Percentiles rank a stretch among this genome's conserved stretches.
Evolutionary conservation across 2,113 vertebrate species (phyloP).

Genomic region (Catharus minimus): DNA sequence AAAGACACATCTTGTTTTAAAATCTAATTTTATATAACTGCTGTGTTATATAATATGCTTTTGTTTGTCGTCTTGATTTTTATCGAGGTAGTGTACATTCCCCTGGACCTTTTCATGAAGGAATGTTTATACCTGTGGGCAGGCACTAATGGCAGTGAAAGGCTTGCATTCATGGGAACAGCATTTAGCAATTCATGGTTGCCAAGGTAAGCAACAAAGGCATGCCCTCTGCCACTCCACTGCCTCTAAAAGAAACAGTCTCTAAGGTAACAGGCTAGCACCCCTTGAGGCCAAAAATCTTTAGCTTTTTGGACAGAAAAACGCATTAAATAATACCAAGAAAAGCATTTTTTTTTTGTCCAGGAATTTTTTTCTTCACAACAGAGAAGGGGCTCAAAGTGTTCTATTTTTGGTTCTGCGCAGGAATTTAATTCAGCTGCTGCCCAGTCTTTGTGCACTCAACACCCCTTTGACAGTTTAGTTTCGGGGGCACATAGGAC

Average conservation of each 20-base stretch:
- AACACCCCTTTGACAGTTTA: slow-evolving; percentile 50
- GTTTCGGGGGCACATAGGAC: slow-evolving; percentile 45
- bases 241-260: slow-evolving; percentile 75
- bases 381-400: slow-evolving; percentile 29
- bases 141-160: slow-evolving; percentile 77
- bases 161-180: slow-evolving; percentile 80
- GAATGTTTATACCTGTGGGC: slow-evolving; percentile 81
- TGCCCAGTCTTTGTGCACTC: slow-evolving; percentile 35
- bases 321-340: slow-evolving; percentile 62
- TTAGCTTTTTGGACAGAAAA: slow-evolving; percentile 65
- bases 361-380: slow-evolving; percentile 24
- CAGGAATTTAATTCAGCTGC: slow-evolving; percentile 65
- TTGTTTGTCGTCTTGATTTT: slow-evolving; percentile 74
- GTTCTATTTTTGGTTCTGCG: slow-evolving; percentile 53
- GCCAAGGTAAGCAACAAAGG: slow-evolving; percentile 84
- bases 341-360: slow-evolving; percentile 53
- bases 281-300: slow-evolving; percentile 74
- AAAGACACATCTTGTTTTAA: slow-evolving; percentile 57
- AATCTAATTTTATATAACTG: slow-evolving; percentile 67
- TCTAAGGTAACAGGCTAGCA: slow-evolving; percentile 76
- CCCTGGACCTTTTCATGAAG: slow-evolving; percentile 70
- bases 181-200: slow-evolving; percentile 67
- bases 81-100: slow-evolving; percentile 75
- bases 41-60: slow-evolving; percentile 70
- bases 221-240: slow-evolving; percentile 74